Evolutionary conservation across 2,888 invertebrate species (phyloP).

Genomic region (Temnothorax rugatulus): DNA sequence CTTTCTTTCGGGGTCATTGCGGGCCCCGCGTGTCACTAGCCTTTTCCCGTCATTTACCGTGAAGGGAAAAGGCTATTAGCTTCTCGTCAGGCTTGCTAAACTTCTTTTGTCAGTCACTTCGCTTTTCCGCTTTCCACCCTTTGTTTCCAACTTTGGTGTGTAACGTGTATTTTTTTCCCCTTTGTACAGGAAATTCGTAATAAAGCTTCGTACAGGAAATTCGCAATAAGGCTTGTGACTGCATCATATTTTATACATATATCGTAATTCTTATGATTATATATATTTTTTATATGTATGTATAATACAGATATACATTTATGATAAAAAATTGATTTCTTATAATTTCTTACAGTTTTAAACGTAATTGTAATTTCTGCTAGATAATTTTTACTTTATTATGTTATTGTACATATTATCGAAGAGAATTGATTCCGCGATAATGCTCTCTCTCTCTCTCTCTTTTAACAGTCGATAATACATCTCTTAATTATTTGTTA

Average conservation of each 20-base stretch:
- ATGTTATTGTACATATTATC: neutral
- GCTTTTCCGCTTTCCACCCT: slow-evolving; percentile 18
- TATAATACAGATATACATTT: neutral
- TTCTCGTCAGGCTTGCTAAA: slow-evolving; percentile 2
- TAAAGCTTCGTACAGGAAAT: slow-evolving; percentile 11
- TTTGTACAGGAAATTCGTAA: neutral
- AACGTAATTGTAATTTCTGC: neutral
- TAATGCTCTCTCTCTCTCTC: neutral
- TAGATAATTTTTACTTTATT: neutral
- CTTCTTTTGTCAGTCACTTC: slow-evolving; percentile 17
- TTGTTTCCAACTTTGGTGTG: neutral
- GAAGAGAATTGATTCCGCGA: neutral
- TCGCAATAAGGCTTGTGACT: neutral
- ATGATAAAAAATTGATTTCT: neutral
- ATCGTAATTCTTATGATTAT: neutral
- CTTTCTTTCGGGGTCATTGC: slow-evolving; percentile 44
- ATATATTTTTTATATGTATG: neutral
- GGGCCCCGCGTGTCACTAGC: neutral
- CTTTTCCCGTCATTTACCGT: slow-evolving; percentile 11
- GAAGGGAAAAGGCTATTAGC: slow-evolving; percentile 18
- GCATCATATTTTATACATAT: neutral
- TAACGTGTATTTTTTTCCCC: neutral
- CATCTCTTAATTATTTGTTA: slow-evolving; percentile 31
- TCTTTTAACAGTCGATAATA: neutral
- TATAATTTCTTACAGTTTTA: neutral